phyloP scores from a whole-genome alignment of 2,888 invertebrate species.

The Machimus rusticus region DNA sequence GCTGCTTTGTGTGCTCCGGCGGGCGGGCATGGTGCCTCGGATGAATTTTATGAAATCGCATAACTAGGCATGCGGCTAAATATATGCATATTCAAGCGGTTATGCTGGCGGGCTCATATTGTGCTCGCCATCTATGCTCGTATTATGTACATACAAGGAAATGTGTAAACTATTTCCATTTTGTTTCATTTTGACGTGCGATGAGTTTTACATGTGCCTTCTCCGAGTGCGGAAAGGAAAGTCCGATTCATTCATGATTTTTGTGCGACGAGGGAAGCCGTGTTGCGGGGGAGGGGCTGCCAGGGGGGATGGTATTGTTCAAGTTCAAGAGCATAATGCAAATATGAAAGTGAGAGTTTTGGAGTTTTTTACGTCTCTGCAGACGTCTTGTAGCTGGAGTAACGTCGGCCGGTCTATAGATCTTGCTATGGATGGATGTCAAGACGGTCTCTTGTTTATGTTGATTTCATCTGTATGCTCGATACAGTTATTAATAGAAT shows the following conservation, averaged over 20 bases:
- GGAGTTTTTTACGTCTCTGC: not conserved
- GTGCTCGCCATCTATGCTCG: slow-evolving; percentile 1
- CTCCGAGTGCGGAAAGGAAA: not conserved
- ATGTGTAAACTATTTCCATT: slow-evolving; percentile 33
- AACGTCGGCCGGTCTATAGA: not conserved
- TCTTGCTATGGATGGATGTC: not conserved
- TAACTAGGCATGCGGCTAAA: not conserved
- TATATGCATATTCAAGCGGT: not conserved
- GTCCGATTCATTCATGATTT: slow-evolving; percentile 37
- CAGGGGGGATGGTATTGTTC: slow-evolving; percentile 5
- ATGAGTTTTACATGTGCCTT: slow-evolving; percentile 13
- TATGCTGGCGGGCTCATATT: not conserved
- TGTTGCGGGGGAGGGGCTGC: not conserved
- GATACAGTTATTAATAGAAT: not conserved
- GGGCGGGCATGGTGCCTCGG: not conserved
- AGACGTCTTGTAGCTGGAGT: not conserved
- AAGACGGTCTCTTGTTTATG: not conserved
- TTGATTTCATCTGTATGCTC: not conserved
- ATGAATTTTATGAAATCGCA: not conserved
- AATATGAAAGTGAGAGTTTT: slow-evolving; percentile 18
- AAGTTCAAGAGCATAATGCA: slow-evolving; percentile 32
- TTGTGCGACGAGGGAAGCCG: not conserved
- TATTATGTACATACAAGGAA: slow-evolving; percentile 22
- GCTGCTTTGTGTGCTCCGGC: not conserved
- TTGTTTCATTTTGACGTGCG: slow-evolving; percentile 29